A percentile compares a stretch with the other conserved stretches of the same genome.
Evolutionary conservation across 2,113 vertebrate species (phyloP).

Genomic region (Sarotherodon lohbergeri): DNA sequence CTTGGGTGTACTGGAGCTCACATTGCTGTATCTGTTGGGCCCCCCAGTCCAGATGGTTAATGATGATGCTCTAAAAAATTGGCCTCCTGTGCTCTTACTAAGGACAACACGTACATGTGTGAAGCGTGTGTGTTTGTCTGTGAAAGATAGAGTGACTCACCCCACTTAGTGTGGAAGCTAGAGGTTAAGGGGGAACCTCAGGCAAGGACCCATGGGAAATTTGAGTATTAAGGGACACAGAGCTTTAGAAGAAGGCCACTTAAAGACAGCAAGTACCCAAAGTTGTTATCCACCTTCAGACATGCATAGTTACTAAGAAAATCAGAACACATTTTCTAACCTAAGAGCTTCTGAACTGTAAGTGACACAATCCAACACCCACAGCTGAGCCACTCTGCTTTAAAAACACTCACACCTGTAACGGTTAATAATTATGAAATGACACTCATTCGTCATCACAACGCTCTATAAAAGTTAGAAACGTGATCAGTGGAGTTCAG

Average conservation of each 20-base stretch:
- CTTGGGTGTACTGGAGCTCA: neutral
- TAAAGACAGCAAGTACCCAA: neutral
- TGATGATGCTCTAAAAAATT: constrained; percentile 35
- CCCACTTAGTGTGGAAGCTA: neutral
- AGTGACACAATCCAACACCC: neutral
- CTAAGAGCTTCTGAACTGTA: neutral
- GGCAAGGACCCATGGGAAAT: neutral
- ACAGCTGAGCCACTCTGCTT: neutral
- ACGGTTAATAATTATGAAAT: neutral
- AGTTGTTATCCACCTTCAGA: constrained; percentile 1
- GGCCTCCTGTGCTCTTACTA: constrained; percentile 2
- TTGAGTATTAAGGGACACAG: neutral
- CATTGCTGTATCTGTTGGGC: neutral
- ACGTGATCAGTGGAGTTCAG: neutral
- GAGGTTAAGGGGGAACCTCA: neutral
- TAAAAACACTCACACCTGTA: neutral
- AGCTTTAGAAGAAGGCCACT: neutral
- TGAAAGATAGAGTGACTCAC: neutral
- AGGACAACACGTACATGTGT: neutral
- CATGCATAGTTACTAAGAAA: neutral
- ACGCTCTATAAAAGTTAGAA: neutral
- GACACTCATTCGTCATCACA: neutral
- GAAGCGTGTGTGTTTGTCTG: neutral
- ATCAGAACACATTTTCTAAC: neutral
- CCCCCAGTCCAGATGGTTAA: constrained; percentile 48